Evolutionary conservation across 2,888 invertebrate species (phyloP).

Genomic region (Orthosia cruda): DNA sequence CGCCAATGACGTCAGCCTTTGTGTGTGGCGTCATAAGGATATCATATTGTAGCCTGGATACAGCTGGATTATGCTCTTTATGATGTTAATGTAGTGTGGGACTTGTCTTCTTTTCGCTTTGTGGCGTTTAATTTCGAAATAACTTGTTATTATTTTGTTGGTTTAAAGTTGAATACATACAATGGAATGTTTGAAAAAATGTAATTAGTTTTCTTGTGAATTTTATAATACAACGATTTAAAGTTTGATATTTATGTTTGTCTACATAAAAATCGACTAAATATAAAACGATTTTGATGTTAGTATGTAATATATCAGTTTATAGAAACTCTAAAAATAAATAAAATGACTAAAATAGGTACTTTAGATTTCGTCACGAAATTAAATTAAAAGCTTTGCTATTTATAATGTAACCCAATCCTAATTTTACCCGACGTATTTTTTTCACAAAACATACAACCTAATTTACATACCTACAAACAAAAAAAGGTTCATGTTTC

Average conservation of each 20-base stretch:
- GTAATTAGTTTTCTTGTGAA: no score
- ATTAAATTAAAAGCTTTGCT: background rate
- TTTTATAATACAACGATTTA: no score
- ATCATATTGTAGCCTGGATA: conserved; percentile 77
- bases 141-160: background rate
- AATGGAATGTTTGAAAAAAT: background rate
- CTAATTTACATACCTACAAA: conserved; percentile 23
- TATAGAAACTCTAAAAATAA: background rate
- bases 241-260: no score
- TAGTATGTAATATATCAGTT: background rate
- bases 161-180: background rate
- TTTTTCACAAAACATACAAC: conserved; percentile 7
- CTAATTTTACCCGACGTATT: background rate
- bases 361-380: background rate
- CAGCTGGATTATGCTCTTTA: conserved; percentile 74
- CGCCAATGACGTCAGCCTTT: conserved; percentile 78
- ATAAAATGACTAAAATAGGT: background rate
- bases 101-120: conserved; percentile 27
- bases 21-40: conserved; percentile 81
- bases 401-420: background rate
- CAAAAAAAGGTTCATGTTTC: conserved; percentile 24
- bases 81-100: conserved; percentile 60
- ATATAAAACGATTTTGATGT: background rate
- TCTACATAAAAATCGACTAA: background rate
- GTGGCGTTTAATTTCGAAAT: conserved; percentile 19